Evolutionary conservation across 2,113 vertebrate genomes (phyloP), one percentile per base, ranked within the genome.

Genomic region (Spheniscus mendiculus): DNA sequence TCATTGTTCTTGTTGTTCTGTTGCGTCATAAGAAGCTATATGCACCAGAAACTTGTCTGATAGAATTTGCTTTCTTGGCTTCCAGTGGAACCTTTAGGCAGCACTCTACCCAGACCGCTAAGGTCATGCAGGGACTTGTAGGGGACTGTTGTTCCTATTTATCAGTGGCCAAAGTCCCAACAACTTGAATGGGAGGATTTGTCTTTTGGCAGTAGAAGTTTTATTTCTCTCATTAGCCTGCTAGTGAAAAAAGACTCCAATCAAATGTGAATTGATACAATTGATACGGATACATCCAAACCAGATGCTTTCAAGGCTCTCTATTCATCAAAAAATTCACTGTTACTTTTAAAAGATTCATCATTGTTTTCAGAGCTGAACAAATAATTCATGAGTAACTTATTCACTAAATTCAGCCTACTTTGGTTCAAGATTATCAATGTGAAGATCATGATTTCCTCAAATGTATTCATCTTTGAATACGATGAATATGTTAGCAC

Each of bases 321-420:
- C 81, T 81, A 74, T 83, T 94, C 62, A 92, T 87, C 16, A 78
- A 49, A 93, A 95, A 87, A 89, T 26, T 53, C 56, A 72, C 67
- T 77, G 88, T 62, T 90, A 13, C 71, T 94, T 94, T 76, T 77
- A 85, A 94, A 93, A 94, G 85, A 93, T 76, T 94, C 74, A 80
- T 86, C 82, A 70, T 96, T 95, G 74, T 96, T 97, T 97, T 90
- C 85, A 83, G 85, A 96, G 82, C 49, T 86, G 74, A 97, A 79
- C 74, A 92, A 97, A 96, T 95, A 95, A 93, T 94, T 97, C 26
- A 94, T 81, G 47, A 96, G 82, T 66, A 93, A 80, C 62, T 95
- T 85, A 44, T 52, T 94, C 83, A 79, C 83, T 96, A 77, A 94
- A 92, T 87, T 95, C 91, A 94, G 69, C 56, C 61, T 94, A 26